Percentiles rank a stretch among this genome's conserved stretches.
These are phyloP conservation scores for Ommatoiulus sabulosus DNA, from an alignment of 2,888 invertebrate species.

Conservation along the genomic window DNA sequence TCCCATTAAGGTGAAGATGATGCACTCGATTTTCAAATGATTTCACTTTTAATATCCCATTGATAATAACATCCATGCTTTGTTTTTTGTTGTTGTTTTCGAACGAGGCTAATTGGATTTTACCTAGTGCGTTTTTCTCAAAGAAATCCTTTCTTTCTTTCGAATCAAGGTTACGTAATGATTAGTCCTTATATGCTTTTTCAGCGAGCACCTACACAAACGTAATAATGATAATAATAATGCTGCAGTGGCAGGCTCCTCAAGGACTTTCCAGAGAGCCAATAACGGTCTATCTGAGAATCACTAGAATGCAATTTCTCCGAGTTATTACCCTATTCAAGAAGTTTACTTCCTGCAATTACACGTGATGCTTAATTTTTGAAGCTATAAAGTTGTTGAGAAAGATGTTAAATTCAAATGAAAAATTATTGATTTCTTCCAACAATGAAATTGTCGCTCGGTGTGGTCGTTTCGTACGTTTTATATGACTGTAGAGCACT, in stretches of 20 bases:
- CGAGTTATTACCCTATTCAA: constrained; percentile 36
- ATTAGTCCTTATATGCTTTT: not conserved
- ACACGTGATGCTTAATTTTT: constrained; percentile 35
- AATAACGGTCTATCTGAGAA: constrained; percentile 27
- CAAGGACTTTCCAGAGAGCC: constrained; percentile 31
- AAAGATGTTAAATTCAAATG: constrained; percentile 36
- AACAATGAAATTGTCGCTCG: not conserved
- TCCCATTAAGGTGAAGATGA: not conserved
- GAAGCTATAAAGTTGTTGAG: constrained; percentile 42
- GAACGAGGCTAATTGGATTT: constrained; percentile 13
- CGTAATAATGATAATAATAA: constrained; percentile 26
- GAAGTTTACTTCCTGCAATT: constrained; percentile 43
- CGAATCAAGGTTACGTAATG: constrained; percentile 5
- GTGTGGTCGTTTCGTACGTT: not conserved
- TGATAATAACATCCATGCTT: not conserved
- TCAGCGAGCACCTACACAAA: not conserved
- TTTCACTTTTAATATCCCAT: not conserved
- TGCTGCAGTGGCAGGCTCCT: constrained; percentile 1
- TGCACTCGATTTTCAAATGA: not conserved
- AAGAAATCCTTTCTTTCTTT: not conserved
- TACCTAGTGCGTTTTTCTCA: constrained; percentile 1
- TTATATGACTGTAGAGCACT: constrained; percentile 40
- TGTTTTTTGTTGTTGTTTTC: not conserved
- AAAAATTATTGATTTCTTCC: constrained; percentile 38
- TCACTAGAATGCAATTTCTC: constrained; percentile 29